Percentiles rank a stretch among this genome's conserved stretches.
Evolutionary conservation across 2,888 invertebrate genomes (phyloP).

Genomic region (Hedychridium roseum): DNA sequence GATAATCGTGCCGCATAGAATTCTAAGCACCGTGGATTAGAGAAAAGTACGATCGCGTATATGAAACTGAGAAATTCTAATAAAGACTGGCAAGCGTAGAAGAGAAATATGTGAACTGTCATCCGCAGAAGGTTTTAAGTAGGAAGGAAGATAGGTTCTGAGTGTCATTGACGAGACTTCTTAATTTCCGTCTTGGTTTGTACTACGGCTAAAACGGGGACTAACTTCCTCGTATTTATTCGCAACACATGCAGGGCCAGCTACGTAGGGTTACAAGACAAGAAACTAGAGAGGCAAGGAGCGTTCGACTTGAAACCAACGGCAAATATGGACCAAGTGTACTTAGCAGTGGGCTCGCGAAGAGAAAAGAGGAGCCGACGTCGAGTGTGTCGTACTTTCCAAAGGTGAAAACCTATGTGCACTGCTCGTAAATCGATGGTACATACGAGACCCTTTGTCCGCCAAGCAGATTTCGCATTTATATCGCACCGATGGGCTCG

Average conservation of each 20-base stretch:
- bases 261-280: slow-evolving; percentile 11
- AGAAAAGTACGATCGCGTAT: no score
- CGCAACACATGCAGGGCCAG: slow-evolving; percentile 13
- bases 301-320: slow-evolving; percentile 18
- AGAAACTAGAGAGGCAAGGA: slow-evolving; percentile 6
- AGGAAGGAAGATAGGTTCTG: no score
- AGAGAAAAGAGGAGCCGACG: slow-evolving; percentile 21
- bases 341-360: slow-evolving; percentile 16
- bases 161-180: no score
- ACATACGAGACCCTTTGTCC: slow-evolving; percentile 6
- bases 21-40: no score
- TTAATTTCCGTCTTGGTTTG: no score
- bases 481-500: slow-evolving; percentile 14
- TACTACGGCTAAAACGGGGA: no score
- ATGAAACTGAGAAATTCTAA: no score
- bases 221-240: no score
- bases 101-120: no score
- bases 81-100: no score
- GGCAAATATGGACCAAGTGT: slow-evolving; percentile 31
- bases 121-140: no score
- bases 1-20: no score
- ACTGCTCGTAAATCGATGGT: slow-evolving; percentile 22
- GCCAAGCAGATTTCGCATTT: slow-evolving; percentile 14
- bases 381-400: slow-evolving; percentile 22
- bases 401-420: slow-evolving; percentile 24